These are phyloP conservation scores for Agriopis marginaria DNA, from an alignment of 2,888 invertebrate species.

Conservation along the genomic window DNA sequence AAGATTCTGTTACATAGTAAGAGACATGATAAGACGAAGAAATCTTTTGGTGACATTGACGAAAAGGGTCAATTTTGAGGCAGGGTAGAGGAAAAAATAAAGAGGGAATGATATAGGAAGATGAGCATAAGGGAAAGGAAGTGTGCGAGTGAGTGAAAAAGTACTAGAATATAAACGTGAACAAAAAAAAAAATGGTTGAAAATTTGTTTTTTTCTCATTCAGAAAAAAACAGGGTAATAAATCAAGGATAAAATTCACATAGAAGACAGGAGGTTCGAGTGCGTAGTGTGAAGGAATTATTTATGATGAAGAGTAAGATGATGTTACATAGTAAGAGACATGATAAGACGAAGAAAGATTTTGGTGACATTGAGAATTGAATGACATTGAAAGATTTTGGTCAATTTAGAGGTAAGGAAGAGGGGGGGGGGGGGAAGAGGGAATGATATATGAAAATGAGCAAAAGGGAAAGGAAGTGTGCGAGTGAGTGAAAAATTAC, in stretches of 20 bases:
- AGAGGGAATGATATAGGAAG: no score
- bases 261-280: neutral
- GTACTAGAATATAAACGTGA: no score
- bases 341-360: neutral
- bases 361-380: neutral
- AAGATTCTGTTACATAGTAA: conserved; percentile 2
- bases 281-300: neutral
- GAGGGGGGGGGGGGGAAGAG: neutral
- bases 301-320: neutral
- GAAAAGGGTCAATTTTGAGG: neutral
- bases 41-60: neutral
- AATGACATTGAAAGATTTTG: no score
- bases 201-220: no score
- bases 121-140: no score
- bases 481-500: no score
- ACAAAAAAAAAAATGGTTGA: no score
- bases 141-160: no score
- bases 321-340: conserved; percentile 1
- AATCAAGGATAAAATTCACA: neutral
- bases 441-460: no score
- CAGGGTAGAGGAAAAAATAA: neutral
- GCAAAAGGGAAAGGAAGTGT: no score
- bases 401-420: neutral
- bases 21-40: neutral
- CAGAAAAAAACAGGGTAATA: no score